Evolutionary conservation across 1,140 invertebrate species (phyloP).

Genomic region (Akabosia matsudoensis): DNA sequence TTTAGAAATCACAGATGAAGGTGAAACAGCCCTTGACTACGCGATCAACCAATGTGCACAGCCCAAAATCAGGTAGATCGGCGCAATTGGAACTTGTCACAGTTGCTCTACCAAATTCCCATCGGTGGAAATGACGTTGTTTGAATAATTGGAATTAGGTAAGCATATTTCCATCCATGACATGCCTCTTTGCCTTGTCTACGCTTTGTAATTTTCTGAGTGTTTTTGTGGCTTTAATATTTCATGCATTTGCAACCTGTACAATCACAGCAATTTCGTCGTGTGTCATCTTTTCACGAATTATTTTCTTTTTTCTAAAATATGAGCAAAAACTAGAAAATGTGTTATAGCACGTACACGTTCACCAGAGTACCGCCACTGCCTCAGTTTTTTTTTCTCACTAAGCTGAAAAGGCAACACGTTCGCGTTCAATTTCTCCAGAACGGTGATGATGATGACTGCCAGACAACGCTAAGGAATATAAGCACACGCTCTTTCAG

Average conservation of each 20-base stretch:
- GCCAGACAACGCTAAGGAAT: not conserved
- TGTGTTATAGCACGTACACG: not conserved
- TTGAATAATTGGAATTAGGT: too few species aligned
- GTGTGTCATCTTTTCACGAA: not conserved
- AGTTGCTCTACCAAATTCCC: too few species aligned
- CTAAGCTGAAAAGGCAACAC: conserved; percentile 4
- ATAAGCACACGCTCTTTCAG: not conserved
- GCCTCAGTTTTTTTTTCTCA: not conserved
- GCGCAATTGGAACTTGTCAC: too few species aligned
- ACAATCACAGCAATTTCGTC: not conserved
- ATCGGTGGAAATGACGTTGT: too few species aligned
- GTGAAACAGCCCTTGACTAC: too few species aligned
- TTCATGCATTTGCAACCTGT: not conserved
- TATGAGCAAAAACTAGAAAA: not conserved
- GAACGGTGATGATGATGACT: not conserved
- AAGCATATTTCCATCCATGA: too few species aligned
- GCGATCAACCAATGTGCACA: too few species aligned
- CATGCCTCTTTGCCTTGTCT: too few species aligned
- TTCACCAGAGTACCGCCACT: not conserved
- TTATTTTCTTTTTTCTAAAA: not conserved
- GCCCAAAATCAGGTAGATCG: too few species aligned
- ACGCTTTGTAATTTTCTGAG: too few species aligned
- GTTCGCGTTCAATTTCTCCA: not conserved
- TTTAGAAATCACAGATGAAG: too few species aligned
- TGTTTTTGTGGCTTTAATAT: too few species aligned